Conservation (phyloP, 2,797 vertebrate genomes). For the Falco cherrug region DNA sequence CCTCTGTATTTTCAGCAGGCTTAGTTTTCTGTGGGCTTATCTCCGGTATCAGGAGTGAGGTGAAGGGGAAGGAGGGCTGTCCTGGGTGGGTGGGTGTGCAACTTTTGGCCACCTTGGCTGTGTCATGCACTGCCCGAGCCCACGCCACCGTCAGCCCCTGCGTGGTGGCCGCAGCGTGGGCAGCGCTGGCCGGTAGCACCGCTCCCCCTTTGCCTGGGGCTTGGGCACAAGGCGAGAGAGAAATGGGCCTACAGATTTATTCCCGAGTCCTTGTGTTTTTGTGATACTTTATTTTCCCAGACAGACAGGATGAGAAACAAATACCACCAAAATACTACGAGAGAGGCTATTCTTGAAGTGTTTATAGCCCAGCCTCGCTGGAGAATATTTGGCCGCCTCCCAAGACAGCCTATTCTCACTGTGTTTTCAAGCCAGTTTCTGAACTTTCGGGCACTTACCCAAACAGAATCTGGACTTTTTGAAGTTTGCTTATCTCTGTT, state of each 20-base stretch:
- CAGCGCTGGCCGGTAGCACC: not conserved
- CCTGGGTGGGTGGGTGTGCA: not conserved
- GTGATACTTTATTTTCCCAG: slow-evolving; percentile 39
- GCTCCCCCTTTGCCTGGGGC: not conserved
- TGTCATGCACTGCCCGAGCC: accelerated
- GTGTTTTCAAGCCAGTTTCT: slow-evolving; percentile 51
- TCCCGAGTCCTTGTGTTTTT: slow-evolving; percentile 32
- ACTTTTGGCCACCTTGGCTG: not conserved
- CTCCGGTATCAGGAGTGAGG: accelerated
- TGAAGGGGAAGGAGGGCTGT: not conserved
- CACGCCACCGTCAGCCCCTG: accelerated
- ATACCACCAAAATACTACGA: slow-evolving; percentile 44
- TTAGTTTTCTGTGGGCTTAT: not conserved
- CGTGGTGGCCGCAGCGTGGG: accelerated
- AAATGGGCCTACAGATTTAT: slow-evolving; percentile 6
- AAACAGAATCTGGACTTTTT: slow-evolving; percentile 55
- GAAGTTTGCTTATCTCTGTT: slow-evolving; percentile 64
- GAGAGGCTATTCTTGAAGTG: slow-evolving; percentile 64
- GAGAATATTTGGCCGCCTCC: slow-evolving; percentile 57
- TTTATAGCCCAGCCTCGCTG: slow-evolving; percentile 48
- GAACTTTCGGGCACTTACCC: slow-evolving; percentile 48
- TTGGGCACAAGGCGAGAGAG: not conserved
- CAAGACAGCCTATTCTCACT: slow-evolving; percentile 38
- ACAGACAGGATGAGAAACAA: slow-evolving; percentile 67
- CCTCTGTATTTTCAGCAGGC: not conserved